phyloP scores from a whole-genome alignment of 2,113 vertebrate species.

The Bambusicola thoracicus region DNA sequence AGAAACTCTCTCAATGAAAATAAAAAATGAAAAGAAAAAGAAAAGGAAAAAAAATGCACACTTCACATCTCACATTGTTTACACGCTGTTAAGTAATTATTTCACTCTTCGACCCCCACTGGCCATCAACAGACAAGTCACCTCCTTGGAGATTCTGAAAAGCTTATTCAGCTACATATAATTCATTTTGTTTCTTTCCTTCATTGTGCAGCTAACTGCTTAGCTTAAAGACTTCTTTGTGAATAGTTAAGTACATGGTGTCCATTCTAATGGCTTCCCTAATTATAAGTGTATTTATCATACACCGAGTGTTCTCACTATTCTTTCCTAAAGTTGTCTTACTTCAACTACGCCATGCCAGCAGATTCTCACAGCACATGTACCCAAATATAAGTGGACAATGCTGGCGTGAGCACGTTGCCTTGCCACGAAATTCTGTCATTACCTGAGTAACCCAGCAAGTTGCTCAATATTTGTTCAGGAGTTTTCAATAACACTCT shows the following conservation, averaged over 20 bases:
- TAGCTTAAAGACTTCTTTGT: conserved; percentile 81
- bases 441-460: conserved; percentile 60
- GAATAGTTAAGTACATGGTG: conserved; percentile 76
- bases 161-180: conserved; percentile 84
- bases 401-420: fast-evolving
- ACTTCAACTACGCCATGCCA: conserved; percentile 46
- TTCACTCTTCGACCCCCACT: conserved; percentile 80
- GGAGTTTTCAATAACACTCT: conserved; percentile 80
- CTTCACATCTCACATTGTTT: conserved; percentile 84
- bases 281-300: conserved; percentile 84
- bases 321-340: conserved; percentile 67
- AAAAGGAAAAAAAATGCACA: conserved; percentile 65
- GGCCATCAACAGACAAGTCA: conserved; percentile 80
- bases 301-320: conserved; percentile 53
- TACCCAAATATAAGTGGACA: not conserved
- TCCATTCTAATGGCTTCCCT: conserved; percentile 80
- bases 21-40: not conserved
- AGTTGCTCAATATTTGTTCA: conserved; percentile 81
- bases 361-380: conserved; percentile 10
- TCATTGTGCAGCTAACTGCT: conserved; percentile 72
- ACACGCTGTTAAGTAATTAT: conserved; percentile 89
- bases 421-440: not conserved
- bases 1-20: conserved; percentile 82
- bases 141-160: conserved; percentile 82
- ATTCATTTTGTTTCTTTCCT: conserved; percentile 68